Conservation (phyloP, 2,797 vertebrate genomes). For the Darevskia mixta region DNA sequence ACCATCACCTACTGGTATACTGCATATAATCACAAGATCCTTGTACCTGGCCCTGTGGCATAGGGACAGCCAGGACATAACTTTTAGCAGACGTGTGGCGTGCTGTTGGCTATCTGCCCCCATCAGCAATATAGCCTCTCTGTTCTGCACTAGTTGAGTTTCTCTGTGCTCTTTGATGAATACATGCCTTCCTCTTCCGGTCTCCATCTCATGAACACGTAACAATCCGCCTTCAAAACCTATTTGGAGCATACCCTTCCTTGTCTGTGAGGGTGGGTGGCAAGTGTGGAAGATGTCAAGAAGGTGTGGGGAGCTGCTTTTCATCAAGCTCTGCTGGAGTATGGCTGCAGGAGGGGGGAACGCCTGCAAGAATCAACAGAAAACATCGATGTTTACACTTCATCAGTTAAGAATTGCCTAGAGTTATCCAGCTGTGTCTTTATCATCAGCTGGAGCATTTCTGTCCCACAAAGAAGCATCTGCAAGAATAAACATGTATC, state of each 20-base stretch:
- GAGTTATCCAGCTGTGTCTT: conserved; percentile 55
- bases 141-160: too few species aligned
- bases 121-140: too few species aligned
- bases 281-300: background rate
- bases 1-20: background rate
- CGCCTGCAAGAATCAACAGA: conserved; percentile 47
- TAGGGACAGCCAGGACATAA: too few species aligned
- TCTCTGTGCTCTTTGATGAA: background rate
- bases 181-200: background rate
- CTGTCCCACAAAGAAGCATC: conserved; percentile 13
- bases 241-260: background rate
- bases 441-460: conserved; percentile 34
- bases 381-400: conserved; percentile 59
- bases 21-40: too few species aligned
- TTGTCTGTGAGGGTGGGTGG: background rate
- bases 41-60: too few species aligned
- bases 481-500: background rate
- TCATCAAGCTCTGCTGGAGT: conserved; percentile 16
- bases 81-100: too few species aligned
- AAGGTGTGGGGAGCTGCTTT: conserved; percentile 25
- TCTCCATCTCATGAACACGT: background rate
- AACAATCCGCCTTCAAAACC: background rate
- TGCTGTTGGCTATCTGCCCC: too few species aligned
- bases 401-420: conserved; percentile 50
- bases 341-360: conserved; percentile 36